These are phyloP conservation scores for Parelbella ahira DNA, from an alignment of 2,888 invertebrate genomes.

Conservation along the genomic window DNA sequence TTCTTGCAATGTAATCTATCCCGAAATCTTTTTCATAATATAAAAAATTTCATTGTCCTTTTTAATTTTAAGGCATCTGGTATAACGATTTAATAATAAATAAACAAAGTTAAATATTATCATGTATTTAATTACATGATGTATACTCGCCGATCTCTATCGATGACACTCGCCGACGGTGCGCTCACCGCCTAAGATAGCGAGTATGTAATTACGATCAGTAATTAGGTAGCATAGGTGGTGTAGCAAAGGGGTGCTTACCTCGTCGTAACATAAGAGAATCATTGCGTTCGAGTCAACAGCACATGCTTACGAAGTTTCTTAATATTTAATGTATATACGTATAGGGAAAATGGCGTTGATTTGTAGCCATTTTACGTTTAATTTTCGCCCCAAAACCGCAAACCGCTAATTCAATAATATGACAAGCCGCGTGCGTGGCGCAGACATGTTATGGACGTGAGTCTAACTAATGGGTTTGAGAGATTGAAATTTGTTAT, in stretches of 20 bases:
- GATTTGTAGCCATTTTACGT: conserved; percentile 65
- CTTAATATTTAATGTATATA: conserved; percentile 74
- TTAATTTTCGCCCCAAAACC: conserved; percentile 60
- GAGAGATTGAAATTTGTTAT: conserved; percentile 15
- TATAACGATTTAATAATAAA: too few species aligned
- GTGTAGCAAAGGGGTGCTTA: conserved; percentile 31
- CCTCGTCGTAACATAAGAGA: conserved; percentile 37
- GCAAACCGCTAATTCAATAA: conserved; percentile 65
- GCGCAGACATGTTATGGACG: conserved; percentile 32
- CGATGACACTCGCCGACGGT: too few species aligned
- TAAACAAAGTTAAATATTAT: too few species aligned
- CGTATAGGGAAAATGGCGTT: conserved; percentile 48
- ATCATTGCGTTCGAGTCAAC: conserved; percentile 56
- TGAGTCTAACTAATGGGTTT: conserved; percentile 13
- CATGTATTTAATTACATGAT: too few species aligned
- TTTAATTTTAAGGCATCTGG: too few species aligned
- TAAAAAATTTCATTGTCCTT: too few species aligned
- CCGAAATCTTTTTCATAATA: too few species aligned
- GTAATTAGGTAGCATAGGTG: conserved; percentile 57
- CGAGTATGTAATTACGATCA: conserved; percentile 70
- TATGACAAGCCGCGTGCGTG: conserved; percentile 48
- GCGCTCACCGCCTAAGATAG: conserved; percentile 31
- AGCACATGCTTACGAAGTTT: conserved; percentile 75
- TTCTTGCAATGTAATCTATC: too few species aligned
- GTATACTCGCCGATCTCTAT: too few species aligned